These are phyloP conservation scores for Eurytoma adleriae DNA, from an alignment of 2,888 invertebrate genomes.

Conservation along the genomic window DNA sequence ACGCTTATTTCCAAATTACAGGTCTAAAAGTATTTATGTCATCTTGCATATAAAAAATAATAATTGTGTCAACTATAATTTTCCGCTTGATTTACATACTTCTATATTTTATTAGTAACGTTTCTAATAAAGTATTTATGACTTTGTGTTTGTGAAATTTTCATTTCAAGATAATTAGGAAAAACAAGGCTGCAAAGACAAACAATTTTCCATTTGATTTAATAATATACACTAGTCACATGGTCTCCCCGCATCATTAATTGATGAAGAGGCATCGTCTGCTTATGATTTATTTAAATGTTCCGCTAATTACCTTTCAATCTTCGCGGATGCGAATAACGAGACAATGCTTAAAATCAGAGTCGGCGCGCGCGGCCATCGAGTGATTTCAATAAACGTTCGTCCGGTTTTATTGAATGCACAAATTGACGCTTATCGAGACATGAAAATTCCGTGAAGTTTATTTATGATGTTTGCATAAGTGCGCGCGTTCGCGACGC, in stretches of 20 bases:
- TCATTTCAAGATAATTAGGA: too few species aligned
- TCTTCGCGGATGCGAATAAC: neutral
- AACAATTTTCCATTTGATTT: too few species aligned
- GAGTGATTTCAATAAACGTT: slow-evolving; percentile 27
- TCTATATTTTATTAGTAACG: neutral
- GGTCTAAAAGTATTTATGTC: too few species aligned
- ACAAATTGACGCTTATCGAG: neutral
- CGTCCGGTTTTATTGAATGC: slow-evolving; percentile 1
- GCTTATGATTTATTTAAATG: too few species aligned
- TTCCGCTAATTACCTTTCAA: too few species aligned
- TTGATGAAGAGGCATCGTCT: too few species aligned
- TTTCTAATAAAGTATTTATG: neutral
- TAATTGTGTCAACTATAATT: neutral
- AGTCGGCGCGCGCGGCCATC: neutral
- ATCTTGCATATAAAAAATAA: neutral
- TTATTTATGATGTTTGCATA: slow-evolving; percentile 33
- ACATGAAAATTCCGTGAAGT: slow-evolving; percentile 1
- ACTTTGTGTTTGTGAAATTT: too few species aligned
- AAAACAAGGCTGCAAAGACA: too few species aligned
- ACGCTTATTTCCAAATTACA: too few species aligned
- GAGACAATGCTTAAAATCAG: neutral
- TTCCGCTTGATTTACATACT: too few species aligned
- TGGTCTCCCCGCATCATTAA: too few species aligned
- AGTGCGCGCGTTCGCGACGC: slow-evolving; percentile 5
- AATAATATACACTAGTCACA: too few species aligned